phyloP scores from a whole-genome alignment of 2,113 vertebrate genomes.

The Noturus placidus region DNA sequence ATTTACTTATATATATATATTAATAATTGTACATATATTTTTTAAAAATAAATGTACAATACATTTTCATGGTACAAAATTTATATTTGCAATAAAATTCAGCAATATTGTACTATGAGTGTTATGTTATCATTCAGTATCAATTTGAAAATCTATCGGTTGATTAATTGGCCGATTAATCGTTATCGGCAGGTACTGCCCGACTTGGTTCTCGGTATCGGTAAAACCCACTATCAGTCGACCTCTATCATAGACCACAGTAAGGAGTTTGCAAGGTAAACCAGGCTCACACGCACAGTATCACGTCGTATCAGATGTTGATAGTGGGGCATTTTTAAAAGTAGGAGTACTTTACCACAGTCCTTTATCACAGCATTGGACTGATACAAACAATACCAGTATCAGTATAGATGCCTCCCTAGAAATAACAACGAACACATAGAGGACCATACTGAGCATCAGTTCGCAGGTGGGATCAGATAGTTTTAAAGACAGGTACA shows the following conservation, averaged over 20 bases:
- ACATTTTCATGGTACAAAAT: too few species aligned
- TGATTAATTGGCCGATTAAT: too few species aligned
- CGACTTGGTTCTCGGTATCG: too few species aligned
- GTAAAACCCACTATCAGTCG: too few species aligned
- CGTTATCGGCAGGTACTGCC: too few species aligned
- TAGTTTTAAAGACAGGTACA: background rate
- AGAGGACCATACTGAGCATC: background rate
- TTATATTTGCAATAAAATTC: too few species aligned
- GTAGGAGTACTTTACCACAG: background rate
- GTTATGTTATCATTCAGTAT: too few species aligned
- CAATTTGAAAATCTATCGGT: too few species aligned
- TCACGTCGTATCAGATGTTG: background rate
- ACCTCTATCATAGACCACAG: background rate
- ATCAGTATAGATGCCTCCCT: background rate
- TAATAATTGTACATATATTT: too few species aligned
- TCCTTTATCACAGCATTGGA: background rate
- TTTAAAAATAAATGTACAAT: too few species aligned
- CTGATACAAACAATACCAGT: background rate
- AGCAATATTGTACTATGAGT: too few species aligned
- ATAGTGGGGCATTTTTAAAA: background rate
- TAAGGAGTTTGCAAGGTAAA: background rate
- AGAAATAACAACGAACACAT: background rate
- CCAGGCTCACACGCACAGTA: background rate
- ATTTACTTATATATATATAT: too few species aligned
- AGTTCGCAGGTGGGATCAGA: background rate